phyloP scores from a whole-genome alignment of 2,113 vertebrate species.

The Alectura lathami region DNA sequence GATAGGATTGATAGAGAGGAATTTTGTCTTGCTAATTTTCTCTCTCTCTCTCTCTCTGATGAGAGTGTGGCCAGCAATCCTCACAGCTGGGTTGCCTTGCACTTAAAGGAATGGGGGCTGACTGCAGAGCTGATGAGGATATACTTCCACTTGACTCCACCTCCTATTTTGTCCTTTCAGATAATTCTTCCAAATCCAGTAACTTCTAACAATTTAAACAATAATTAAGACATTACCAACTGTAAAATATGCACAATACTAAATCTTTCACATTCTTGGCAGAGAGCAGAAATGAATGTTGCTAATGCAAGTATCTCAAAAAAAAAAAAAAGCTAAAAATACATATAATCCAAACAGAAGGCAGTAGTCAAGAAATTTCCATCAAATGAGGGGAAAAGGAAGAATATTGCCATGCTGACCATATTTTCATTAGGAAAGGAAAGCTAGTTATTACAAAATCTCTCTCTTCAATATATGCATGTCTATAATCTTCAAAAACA shows the following conservation, averaged over 20 bases:
- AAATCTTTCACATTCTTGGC: neutral
- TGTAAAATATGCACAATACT: neutral
- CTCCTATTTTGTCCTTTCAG: slow-evolving; percentile 33
- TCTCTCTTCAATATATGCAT: neutral
- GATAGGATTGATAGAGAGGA: slow-evolving; percentile 64
- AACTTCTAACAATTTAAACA: slow-evolving; percentile 37
- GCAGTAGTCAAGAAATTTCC: neutral
- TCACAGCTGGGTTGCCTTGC: slow-evolving; percentile 71
- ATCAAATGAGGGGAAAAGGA: neutral
- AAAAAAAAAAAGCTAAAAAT: neutral
- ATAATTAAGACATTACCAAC: neutral
- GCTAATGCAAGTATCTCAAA: neutral
- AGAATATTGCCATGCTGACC: neutral
- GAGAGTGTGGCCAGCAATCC: slow-evolving; percentile 64
- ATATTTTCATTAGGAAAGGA: neutral
- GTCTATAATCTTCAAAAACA: neutral
- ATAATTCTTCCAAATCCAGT: slow-evolving; percentile 35
- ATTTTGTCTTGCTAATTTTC: slow-evolving; percentile 68
- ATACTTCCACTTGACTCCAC: slow-evolving; percentile 61
- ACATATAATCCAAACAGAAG: neutral
- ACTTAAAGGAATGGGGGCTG: slow-evolving; percentile 48
- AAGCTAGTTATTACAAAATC: neutral
- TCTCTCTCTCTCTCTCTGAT: slow-evolving; percentile 45
- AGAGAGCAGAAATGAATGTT: neutral
- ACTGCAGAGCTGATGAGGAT: slow-evolving; percentile 64